Conservation (phyloP, 2,113 vertebrate species). For the Campylomormyrus numenius region DNA sequence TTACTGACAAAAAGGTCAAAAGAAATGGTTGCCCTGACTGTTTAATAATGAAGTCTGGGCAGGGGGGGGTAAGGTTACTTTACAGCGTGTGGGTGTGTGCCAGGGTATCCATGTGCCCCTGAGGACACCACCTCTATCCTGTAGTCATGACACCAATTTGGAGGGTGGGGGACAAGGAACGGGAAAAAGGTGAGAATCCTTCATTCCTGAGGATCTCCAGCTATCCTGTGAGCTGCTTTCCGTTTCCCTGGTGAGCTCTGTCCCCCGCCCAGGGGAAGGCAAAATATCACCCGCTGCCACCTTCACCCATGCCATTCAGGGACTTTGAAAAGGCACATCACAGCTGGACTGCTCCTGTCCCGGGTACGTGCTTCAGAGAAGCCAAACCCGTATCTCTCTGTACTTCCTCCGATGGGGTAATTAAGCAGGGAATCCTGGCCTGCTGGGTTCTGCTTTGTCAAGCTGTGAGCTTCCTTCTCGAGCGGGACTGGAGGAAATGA, state of each 20-base stretch:
- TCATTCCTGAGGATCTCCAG: background rate
- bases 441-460: background rate
- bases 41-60: background rate
- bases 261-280: background rate
- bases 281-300: too few species aligned
- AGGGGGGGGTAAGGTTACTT: background rate
- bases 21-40: background rate
- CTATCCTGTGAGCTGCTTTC: background rate
- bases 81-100: background rate
- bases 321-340: background rate
- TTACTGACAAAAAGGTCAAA: slow-evolving; percentile 4
- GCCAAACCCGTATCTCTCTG: background rate
- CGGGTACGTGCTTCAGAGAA: background rate
- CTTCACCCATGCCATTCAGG: background rate
- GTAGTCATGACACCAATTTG: background rate
- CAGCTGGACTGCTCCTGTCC: background rate
- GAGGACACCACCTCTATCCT: background rate
- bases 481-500: background rate
- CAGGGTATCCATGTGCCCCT: background rate
- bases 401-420: background rate
- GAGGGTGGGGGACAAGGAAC: background rate
- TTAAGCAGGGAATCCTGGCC: background rate
- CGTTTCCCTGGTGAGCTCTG: background rate
- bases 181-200: background rate
- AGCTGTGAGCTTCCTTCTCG: background rate